These are phyloP conservation scores for Mycteria americana DNA, from an alignment of 2,797 vertebrate genomes.

Conservation along the genomic window DNA sequence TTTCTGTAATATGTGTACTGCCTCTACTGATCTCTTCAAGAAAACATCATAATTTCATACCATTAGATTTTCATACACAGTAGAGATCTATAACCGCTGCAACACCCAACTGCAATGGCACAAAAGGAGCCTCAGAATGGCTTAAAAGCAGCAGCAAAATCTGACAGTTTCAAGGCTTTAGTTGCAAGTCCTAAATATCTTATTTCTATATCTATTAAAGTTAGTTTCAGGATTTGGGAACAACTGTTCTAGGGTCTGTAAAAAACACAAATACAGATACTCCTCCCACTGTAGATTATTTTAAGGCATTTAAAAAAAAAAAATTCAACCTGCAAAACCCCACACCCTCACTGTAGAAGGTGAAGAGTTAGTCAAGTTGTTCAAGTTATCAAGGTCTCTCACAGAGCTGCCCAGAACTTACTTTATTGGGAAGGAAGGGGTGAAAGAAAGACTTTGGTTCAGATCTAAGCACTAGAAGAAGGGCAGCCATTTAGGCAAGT, in stretches of 20 bases:
- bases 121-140: background rate
- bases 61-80: background rate
- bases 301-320: background rate
- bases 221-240: background rate
- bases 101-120: background rate
- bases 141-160: background rate
- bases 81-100: background rate
- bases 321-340: fast-evolving
- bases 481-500: background rate
- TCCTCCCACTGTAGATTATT: background rate
- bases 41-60: background rate
- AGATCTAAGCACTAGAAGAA: background rate
- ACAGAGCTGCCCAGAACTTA: background rate
- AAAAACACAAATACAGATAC: background rate
- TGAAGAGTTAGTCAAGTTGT: background rate
- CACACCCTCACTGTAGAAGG: background rate
- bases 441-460: background rate
- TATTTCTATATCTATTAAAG: background rate
- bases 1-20: background rate
- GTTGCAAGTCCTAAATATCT: background rate
- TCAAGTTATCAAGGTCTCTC: background rate
- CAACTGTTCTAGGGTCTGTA: background rate
- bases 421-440: background rate
- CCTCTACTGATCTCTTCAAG: background rate
- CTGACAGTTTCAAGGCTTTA: background rate